phyloP scores from a whole-genome alignment of 2,888 invertebrate genomes.

The Erebia ligea region DNA sequence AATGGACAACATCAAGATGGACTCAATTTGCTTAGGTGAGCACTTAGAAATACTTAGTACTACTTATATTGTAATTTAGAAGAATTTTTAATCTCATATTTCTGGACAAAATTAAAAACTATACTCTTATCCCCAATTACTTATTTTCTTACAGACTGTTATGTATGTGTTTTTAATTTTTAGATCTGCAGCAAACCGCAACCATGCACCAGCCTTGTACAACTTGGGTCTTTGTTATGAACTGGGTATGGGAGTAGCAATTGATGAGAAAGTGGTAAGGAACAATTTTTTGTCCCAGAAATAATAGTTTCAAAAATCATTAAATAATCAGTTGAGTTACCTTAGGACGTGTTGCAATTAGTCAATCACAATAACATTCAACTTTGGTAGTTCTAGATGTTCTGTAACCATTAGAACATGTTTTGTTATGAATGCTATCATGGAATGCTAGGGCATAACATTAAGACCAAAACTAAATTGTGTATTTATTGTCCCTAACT shows the following conservation, averaged over 20 bases:
- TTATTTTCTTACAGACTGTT: neutral
- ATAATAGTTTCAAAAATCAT: neutral
- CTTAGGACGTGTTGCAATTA: neutral
- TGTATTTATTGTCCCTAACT: too few species aligned
- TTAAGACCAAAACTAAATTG: too few species aligned
- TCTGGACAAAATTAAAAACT: too few species aligned
- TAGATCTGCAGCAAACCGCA: constrained; percentile 82
- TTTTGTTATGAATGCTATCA: too few species aligned
- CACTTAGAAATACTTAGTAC: neutral
- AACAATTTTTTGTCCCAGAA: neutral
- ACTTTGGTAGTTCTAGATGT: neutral
- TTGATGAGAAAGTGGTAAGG: constrained; percentile 82
- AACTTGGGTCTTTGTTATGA: constrained; percentile 88
- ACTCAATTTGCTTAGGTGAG: constrained; percentile 79
- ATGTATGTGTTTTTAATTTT: constrained; percentile 35
- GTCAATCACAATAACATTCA: neutral
- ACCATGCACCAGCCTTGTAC: constrained; percentile 85
- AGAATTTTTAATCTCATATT: neutral
- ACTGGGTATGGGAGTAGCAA: constrained; percentile 84
- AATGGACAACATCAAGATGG: constrained; percentile 80
- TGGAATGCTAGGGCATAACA: too few species aligned
- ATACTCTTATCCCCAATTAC: too few species aligned
- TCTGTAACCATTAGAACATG: too few species aligned
- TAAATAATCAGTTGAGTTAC: neutral
- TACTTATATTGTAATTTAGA: neutral